Evolutionary conservation across 2,888 invertebrate species (phyloP).

Genomic region (Scaptomyza reducta): DNA sequence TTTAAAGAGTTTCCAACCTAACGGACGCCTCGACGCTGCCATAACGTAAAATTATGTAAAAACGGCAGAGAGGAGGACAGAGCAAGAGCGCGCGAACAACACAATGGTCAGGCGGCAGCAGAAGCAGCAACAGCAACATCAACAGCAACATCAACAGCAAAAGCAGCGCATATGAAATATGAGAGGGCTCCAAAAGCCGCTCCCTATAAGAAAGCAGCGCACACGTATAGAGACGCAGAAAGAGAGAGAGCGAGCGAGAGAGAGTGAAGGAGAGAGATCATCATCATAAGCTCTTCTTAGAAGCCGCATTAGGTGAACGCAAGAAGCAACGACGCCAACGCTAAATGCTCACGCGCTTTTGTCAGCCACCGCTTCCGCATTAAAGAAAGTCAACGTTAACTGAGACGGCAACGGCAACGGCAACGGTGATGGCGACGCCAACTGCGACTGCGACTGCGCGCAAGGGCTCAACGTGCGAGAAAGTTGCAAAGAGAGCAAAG

Average conservation of each 20-base stretch:
- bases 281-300: slow-evolving; percentile 55
- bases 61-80: slow-evolving; percentile 36
- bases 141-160: slow-evolving; percentile 36
- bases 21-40: slow-evolving; percentile 66
- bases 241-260: neutral
- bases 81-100: slow-evolving; percentile 30
- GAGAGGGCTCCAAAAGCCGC: slow-evolving; percentile 53
- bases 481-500: slow-evolving; percentile 55
- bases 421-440: slow-evolving; percentile 32
- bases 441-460: slow-evolving; percentile 37
- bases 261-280: slow-evolving; percentile 24
- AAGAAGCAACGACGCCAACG: slow-evolving; percentile 46
- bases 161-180: slow-evolving; percentile 44
- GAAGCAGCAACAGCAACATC: neutral
- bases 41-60: slow-evolving; percentile 78
- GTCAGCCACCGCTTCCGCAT: slow-evolving; percentile 68
- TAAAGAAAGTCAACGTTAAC: slow-evolving; percentile 65
- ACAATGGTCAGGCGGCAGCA: slow-evolving; percentile 22
- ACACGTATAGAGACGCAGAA: slow-evolving; percentile 28
- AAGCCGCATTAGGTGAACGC: slow-evolving; percentile 57
- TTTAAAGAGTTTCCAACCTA: slow-evolving; percentile 84
- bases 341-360: slow-evolving; percentile 65
- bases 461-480: slow-evolving; percentile 64
- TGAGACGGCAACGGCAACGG: slow-evolving; percentile 22
- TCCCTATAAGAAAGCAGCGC: slow-evolving; percentile 42